Evolutionary conservation across 1,140 invertebrate species (phyloP), one percentile per base, ranked within the genome.

Genomic region (Cydia strobilella): DNA sequence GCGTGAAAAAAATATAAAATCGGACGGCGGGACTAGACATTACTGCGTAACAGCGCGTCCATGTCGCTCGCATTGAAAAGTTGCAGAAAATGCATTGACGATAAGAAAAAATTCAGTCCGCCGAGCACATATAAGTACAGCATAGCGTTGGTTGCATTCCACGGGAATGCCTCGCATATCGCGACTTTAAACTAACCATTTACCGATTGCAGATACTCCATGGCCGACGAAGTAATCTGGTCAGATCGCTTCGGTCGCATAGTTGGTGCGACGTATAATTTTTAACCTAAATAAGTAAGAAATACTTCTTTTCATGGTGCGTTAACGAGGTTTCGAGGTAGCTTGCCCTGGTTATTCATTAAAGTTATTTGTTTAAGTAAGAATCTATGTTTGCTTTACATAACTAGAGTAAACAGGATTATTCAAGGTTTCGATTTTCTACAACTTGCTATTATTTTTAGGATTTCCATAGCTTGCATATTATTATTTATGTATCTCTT

Each of bases 81-180:
- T 90, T 86, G 90, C 90, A 92, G 90, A 92, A 91, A 91, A 93
- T 93, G 88, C 87, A 89, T 86, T 80, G 86, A 81, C 86, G 90
- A 91, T 91, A 93, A 91, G 89, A 93, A 93, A 93, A 93, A 93
- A 92, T 90, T 89, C 86, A 90, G 89, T 86, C 85, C 90, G 85
- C 79, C 82, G 81, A 86, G 85, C 86, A 81, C 87, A 86, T 87
- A 88, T 88, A 90, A 90, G 88, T 89, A 86, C 86, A 81, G 84
- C 84, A 86, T 84, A 85, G 82, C 88, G 85, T 86, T 85, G 86
- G 89, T 88, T 88, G 82, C 90, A 92, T 93, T 90, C 90, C 87
- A 81, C 79, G 84, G 82, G 86, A 90, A 91, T 93, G 81, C 84
- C 81, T 82, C 84, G 86, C 87, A 91, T 91, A 90, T 88, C 90